These are phyloP conservation scores for Sebastes hubbsi DNA, from an alignment of 2,797 vertebrate species.

Conservation along the genomic window DNA sequence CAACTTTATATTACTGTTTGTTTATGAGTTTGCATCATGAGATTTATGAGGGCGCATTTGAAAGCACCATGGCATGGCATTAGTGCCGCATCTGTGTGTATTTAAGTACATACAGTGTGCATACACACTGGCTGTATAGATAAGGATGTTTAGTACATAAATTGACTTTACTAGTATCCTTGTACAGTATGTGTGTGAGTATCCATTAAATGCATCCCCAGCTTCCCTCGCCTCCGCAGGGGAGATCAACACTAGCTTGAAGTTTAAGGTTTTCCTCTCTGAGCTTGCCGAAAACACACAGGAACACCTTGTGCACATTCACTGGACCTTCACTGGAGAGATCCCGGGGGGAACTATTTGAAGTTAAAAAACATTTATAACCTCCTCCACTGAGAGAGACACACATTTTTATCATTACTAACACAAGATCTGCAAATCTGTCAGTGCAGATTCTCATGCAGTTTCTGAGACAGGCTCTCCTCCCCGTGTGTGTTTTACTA, in stretches of 20 bases:
- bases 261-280: constrained; percentile 8
- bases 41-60: constrained; percentile 11
- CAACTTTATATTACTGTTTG: constrained; percentile 22
- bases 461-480: constrained; percentile 23
- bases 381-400: constrained; percentile 26
- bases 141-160: neutral
- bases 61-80: neutral
- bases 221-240: neutral
- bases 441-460: constrained; percentile 19
- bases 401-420: constrained; percentile 32
- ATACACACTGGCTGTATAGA: neutral
- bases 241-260: constrained; percentile 11
- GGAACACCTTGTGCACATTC: neutral
- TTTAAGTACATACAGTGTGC: neutral
- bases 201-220: neutral
- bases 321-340: constrained; percentile 2
- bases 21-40: constrained; percentile 40
- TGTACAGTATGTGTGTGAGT: neutral
- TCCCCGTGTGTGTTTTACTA: constrained; percentile 9
- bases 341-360: constrained; percentile 8
- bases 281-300: constrained; percentile 13
- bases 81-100: neutral
- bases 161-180: neutral
- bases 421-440: constrained; percentile 39
- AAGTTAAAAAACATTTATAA: constrained; percentile 49